Conservation (phyloP, 1,140 invertebrate genomes). For the Hestina assimilis region DNA sequence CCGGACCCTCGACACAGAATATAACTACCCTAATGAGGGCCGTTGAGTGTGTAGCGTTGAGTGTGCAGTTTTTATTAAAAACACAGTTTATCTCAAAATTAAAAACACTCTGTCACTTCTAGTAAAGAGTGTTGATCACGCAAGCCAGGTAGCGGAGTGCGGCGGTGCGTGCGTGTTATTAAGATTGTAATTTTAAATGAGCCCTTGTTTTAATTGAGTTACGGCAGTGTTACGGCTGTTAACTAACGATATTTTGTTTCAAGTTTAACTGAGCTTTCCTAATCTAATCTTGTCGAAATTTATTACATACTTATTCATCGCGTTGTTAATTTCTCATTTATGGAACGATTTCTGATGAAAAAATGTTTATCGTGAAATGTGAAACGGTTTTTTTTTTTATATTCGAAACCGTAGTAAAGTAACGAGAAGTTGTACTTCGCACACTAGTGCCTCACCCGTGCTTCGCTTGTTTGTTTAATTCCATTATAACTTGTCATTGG, state of each 20-base stretch:
- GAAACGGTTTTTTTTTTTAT: not conserved
- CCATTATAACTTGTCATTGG: no score
- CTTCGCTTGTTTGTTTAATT: no score
- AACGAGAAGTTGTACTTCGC: no score
- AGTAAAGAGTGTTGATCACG: conserved; percentile 24
- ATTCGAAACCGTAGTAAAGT: no score
- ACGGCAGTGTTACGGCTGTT: conserved; percentile 34
- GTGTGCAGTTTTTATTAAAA: no score
- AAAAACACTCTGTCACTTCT: conserved; percentile 26
- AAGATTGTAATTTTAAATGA: conserved; percentile 66
- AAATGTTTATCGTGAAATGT: not conserved
- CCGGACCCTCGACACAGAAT: no score
- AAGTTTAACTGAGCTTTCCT: conserved; percentile 10
- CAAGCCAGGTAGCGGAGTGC: conserved; percentile 54
- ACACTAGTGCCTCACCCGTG: no score
- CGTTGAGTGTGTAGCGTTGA: no score
- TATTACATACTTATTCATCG: not conserved
- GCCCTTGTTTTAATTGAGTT: conserved; percentile 71
- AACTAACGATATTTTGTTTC: conserved; percentile 12
- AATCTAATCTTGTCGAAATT: conserved; percentile 8
- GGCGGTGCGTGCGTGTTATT: conserved; percentile 62
- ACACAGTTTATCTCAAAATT: no score
- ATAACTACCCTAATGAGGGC: no score
- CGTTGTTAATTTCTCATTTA: not conserved
- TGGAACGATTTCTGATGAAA: not conserved